Conservation (phyloP, 2,888 invertebrate species). For the Campoletis raptor region DNA sequence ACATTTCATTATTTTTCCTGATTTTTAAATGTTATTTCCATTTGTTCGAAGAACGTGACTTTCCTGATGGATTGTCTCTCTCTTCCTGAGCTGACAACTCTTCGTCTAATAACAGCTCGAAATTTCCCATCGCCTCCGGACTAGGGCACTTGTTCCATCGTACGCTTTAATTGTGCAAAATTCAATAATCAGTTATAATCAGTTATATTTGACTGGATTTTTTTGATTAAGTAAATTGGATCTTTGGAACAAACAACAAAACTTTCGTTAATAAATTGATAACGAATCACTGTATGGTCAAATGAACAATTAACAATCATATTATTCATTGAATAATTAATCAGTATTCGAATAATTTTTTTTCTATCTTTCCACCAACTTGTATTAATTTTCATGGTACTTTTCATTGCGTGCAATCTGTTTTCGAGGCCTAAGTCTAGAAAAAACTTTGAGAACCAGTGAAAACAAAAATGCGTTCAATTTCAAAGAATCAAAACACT, state of each 20-base stretch:
- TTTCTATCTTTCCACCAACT: background rate
- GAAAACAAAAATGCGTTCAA: background rate
- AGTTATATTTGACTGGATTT: background rate
- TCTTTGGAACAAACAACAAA: background rate
- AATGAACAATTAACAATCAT: no score
- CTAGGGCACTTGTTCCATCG: slow-evolving; percentile 94
- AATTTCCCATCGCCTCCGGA: slow-evolving; percentile 92
- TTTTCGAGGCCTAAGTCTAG: no score
- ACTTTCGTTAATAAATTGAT: no score
- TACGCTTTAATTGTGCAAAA: slow-evolving; percentile 85
- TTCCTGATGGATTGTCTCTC: slow-evolving; percentile 81
- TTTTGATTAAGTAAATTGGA: background rate
- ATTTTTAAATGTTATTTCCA: slow-evolving; percentile 77
- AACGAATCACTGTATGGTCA: no score
- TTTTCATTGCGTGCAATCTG: background rate
- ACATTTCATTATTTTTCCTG: background rate
- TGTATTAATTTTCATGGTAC: background rate
- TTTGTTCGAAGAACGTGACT: slow-evolving; percentile 78
- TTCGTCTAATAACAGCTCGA: slow-evolving; percentile 94
- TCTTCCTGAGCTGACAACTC: slow-evolving; percentile 90
- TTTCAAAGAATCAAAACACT: background rate
- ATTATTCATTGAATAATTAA: background rate
- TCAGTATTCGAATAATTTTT: background rate
- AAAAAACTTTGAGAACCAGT: background rate
- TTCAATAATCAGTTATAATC: background rate